Evolutionary conservation across 1,140 invertebrate species (phyloP).

Genomic region (Trichomalopsis sarcophagae): DNA sequence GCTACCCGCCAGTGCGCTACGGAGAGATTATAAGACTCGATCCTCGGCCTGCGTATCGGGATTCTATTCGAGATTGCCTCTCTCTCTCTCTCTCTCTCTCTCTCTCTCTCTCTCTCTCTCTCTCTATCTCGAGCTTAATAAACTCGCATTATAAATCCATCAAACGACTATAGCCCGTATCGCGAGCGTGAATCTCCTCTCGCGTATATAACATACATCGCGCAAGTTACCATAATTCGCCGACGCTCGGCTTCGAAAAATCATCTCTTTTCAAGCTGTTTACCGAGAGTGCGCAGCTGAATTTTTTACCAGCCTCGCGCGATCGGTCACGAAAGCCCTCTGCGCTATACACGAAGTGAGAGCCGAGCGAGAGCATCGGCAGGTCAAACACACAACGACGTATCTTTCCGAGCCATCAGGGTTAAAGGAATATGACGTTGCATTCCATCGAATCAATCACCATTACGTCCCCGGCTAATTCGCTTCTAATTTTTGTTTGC

Average conservation of each 20-base stretch:
- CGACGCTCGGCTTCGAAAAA: too few relatives aligned
- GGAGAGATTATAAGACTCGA: slow-evolving; percentile 4
- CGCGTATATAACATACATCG: not conserved
- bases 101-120: too few relatives aligned
- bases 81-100: not conserved
- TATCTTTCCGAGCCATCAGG: not conserved
- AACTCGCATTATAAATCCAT: not conserved
- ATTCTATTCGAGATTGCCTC: not conserved
- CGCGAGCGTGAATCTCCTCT: too few relatives aligned
- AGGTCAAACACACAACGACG: not conserved
- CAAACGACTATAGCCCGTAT: not conserved
- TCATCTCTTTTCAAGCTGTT: not conserved
- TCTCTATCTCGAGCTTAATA: not conserved
- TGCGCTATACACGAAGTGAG: not conserved
- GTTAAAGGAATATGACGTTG: not conserved
- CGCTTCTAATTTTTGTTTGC: not conserved
- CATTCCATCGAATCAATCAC: slow-evolving; percentile 10
- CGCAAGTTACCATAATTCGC: too few relatives aligned
- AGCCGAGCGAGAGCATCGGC: not conserved
- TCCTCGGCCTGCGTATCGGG: not conserved
- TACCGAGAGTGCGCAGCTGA: not conserved
- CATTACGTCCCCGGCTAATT: not conserved
- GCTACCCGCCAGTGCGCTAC: not conserved
- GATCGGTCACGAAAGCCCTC: not conserved
- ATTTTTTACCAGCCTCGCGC: not conserved